Evolutionary conservation across 1,140 invertebrate species (phyloP).

Genomic region (Drosophila takahashii): DNA sequence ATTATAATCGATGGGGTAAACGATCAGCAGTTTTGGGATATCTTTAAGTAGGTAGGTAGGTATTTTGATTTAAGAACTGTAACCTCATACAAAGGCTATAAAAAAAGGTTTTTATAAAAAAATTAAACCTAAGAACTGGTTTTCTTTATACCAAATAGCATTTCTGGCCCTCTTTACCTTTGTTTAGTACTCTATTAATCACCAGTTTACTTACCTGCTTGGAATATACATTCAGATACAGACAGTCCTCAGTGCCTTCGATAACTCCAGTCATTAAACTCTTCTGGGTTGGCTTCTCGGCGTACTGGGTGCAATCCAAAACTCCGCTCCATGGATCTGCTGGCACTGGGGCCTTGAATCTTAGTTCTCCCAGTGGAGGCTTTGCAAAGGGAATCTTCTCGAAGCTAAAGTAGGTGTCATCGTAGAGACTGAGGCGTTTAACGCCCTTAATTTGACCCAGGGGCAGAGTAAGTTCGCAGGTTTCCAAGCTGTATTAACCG

Average conservation of each 20-base stretch:
- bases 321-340: constrained; percentile 66
- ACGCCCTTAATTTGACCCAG: constrained; percentile 67
- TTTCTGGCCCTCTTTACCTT: too few relatives aligned
- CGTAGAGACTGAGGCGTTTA: constrained; percentile 54
- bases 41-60: too few relatives aligned
- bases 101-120: too few relatives aligned
- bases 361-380: constrained; percentile 88
- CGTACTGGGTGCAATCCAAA: constrained; percentile 56
- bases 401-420: constrained; percentile 84
- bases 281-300: constrained; percentile 64
- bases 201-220: constrained; percentile 65
- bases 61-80: not conserved
- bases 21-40: not conserved
- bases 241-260: constrained; percentile 84
- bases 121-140: too few relatives aligned
- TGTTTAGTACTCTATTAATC: not conserved
- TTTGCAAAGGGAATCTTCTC: constrained; percentile 90
- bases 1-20: constrained; percentile 6
- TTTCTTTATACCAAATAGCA: too few relatives aligned
- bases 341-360: constrained; percentile 86
- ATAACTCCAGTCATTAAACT: constrained; percentile 40
- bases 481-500: constrained; percentile 26
- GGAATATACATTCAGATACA: constrained; percentile 81
- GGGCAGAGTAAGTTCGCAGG: constrained; percentile 49
- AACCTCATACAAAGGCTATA: too few relatives aligned